Conservation (phyloP, 2,113 vertebrate genomes). For the Grammomys dolichurus region DNA sequence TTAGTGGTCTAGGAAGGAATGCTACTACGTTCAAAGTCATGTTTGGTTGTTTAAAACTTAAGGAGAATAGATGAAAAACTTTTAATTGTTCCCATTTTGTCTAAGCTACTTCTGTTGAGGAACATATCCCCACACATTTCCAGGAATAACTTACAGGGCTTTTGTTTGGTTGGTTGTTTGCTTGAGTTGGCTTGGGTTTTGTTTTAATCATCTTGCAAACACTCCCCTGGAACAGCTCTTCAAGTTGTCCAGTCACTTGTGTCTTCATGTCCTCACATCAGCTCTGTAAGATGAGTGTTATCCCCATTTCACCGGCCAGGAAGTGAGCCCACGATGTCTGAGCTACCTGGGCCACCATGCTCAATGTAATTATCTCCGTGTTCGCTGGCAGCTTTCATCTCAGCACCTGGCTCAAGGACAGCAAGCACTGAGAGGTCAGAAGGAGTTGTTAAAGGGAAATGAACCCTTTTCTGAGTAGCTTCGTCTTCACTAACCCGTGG, state of each 20-base stretch:
- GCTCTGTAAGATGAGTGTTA: neutral
- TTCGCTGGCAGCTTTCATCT: neutral
- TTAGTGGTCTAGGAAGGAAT: neutral
- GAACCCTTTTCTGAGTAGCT: neutral
- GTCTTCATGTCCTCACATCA: neutral
- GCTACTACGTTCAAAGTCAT: neutral
- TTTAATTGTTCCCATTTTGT: neutral
- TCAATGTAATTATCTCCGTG: neutral
- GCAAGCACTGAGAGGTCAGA: neutral
- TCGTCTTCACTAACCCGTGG: neutral
- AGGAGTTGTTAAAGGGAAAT: neutral
- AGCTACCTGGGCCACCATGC: neutral
- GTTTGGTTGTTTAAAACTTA: conserved; percentile 28
- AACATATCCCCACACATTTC: neutral
- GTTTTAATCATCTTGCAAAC: conserved; percentile 30
- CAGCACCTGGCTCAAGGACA: neutral
- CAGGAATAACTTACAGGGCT: neutral
- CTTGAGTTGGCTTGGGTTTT: neutral
- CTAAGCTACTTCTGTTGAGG: neutral
- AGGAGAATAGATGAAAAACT: neutral
- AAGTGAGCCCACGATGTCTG: neutral
- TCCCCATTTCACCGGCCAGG: neutral
- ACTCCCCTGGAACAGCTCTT: neutral
- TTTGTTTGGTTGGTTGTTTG: neutral
- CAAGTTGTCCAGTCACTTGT: neutral